Evolutionary conservation across 2,888 invertebrate genomes (phyloP), one percentile per base, ranked within the genome.

Genomic region (Globia sparganii): DNA sequence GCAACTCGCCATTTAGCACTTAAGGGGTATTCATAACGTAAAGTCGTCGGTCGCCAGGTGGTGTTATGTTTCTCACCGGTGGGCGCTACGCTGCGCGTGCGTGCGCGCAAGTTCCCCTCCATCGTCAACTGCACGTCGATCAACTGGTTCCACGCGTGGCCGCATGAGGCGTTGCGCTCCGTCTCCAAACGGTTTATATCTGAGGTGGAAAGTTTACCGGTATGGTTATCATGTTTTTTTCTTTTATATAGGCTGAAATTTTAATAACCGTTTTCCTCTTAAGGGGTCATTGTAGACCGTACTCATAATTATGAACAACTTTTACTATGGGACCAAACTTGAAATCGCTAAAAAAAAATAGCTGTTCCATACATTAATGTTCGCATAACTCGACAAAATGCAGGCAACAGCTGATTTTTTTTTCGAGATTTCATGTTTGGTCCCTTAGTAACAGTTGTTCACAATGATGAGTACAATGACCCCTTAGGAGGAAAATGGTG

Each of bases 131-230:
- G 99, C 92, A 99, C 99, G 0, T 97, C 98, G 28, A 99, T 99
- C 85, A 98, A 99, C 94, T 99, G 99, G 99, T 99, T 99, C 95
- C 99, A 99, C 93, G 99, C 99, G 91, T 99, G 99, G 99, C 99
- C 99, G 0, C 97, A 97, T 91, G 98, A 99, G 91, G 99, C 99
- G 49, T 95, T 99, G 89, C 97, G 98, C 83, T 99, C 99, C 56
- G 99, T 99, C 2, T 99, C 99, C 21, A 97, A 97, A 85, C 97
- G 98, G 80, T 99, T 99, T 93, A 96, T 99, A 53, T 96, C 97
- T 11, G 98, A 98, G 92, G 97, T 98, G 28, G 97, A 98, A 79
- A 97, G 98, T 21, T 94, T 99, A 75, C 98, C 98, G 87, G 98
- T 98, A 94, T n/a, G 59, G 1, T 18, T 49, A 34, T n/a, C 2